A percentile compares a stretch with the other conserved stretches of the same genome.
Evolutionary conservation across 2,888 invertebrate species (phyloP).

Genomic region (Sarcophaga rosellei): DNA sequence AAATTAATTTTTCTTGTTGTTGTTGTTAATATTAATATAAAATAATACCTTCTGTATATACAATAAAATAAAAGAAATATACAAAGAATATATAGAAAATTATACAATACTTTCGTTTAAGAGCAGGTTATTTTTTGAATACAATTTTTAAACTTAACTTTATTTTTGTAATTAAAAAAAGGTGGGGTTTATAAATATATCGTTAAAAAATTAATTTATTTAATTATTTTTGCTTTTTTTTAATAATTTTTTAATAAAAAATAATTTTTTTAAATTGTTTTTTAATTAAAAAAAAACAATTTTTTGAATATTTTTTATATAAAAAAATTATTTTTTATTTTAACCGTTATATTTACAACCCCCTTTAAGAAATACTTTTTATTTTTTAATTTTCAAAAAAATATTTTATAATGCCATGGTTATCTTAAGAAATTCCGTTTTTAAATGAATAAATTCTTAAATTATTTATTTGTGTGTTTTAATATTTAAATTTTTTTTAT

Average conservation of each 20-base stretch:
- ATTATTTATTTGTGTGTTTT: constrained; percentile 66
- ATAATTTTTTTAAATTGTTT: constrained; percentile 17
- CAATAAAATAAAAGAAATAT: constrained; percentile 45
- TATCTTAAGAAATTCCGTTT: constrained; percentile 54
- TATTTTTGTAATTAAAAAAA: background rate
- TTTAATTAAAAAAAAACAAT: too few relatives aligned
- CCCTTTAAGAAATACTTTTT: too few relatives aligned
- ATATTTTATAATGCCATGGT: background rate
- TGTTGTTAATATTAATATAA: constrained; percentile 38
- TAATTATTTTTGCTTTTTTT: too few relatives aligned
- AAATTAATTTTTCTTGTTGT: too few relatives aligned
- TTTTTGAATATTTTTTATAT: too few relatives aligned
- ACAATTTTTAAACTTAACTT: constrained; percentile 4
- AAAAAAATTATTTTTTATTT: constrained; percentile 13
- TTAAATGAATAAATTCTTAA: constrained; percentile 46
- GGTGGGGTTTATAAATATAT: too few relatives aligned
- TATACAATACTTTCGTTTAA: constrained; percentile 34
- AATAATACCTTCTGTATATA: constrained; percentile 7
- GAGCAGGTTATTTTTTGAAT: background rate
- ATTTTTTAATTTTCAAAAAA: background rate
- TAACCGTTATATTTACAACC: constrained; percentile 16
- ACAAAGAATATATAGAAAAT: constrained; percentile 40
- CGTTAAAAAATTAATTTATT: too few relatives aligned
- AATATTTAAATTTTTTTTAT: constrained; percentile 63
- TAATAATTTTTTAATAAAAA: background rate